Evolutionary conservation across 2,797 vertebrate genomes (phyloP).

Genomic region (Stomatorhinus walkeri): DNA sequence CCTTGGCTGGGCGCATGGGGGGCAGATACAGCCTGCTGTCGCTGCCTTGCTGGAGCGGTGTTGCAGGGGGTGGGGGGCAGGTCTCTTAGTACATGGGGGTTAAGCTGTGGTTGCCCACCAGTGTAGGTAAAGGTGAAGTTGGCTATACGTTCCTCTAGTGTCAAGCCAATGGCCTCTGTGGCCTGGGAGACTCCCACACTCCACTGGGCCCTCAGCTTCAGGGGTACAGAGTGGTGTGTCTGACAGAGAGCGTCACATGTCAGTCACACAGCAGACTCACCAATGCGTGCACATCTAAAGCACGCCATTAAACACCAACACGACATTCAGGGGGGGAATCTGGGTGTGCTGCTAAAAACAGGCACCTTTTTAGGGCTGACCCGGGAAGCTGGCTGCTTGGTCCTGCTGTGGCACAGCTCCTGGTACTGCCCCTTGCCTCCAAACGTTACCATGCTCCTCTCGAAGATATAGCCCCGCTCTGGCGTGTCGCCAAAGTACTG

Average conservation of each 20-base stretch:
- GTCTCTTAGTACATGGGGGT: constrained; percentile 70
- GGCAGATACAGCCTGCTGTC: not conserved
- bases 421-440: constrained; percentile 82
- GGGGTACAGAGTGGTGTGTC: constrained; percentile 64
- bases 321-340: not conserved
- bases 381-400: constrained; percentile 65
- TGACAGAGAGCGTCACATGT: constrained; percentile 20
- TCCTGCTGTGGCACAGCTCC: constrained; percentile 73
- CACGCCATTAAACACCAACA: not conserved
- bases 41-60: constrained; percentile 23
- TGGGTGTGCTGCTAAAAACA: not conserved
- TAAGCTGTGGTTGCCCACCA: constrained; percentile 74
- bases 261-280: not conserved
- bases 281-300: not conserved
- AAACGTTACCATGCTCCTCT: constrained; percentile 86
- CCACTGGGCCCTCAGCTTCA: constrained; percentile 81
- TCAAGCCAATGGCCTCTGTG: constrained; percentile 72
- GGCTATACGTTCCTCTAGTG: constrained; percentile 68
- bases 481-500: constrained; percentile 94
- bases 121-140: constrained; percentile 82
- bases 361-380: constrained; percentile 75
- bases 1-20: constrained; percentile 34
- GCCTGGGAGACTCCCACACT: constrained; percentile 80
- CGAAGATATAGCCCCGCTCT: constrained; percentile 92
- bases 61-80: constrained; percentile 47